Evolutionary conservation across 2,888 invertebrate genomes (phyloP).

Genomic region (Sesia apiformis): DNA sequence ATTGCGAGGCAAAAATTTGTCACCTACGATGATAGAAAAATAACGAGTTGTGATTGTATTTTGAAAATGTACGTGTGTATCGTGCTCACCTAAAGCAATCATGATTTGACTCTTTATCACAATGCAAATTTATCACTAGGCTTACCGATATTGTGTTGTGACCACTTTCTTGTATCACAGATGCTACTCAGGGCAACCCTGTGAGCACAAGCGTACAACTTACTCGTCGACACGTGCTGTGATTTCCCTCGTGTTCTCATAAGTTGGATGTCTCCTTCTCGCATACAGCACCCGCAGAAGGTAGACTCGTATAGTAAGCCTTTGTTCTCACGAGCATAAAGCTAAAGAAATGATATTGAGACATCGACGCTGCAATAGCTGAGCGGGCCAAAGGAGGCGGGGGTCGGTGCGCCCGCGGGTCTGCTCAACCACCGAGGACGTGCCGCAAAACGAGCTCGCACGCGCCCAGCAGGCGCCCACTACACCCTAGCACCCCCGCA

Average conservation of each 20-base stretch:
- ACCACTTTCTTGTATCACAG: conserved; percentile 69
- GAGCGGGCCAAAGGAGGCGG: conserved; percentile 69
- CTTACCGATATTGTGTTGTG: conserved; percentile 67
- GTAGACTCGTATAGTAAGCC: conserved; percentile 76
- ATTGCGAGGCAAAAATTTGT: not conserved
- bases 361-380: conserved; percentile 62
- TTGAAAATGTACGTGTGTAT: conserved; percentile 29
- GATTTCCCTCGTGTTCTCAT: conserved; percentile 63
- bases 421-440: conserved; percentile 52
- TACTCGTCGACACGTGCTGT: conserved; percentile 63
- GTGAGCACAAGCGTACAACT: conserved; percentile 63
- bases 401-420: conserved; percentile 53
- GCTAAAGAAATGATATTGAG: conserved; percentile 64
- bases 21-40: conserved; percentile 50
- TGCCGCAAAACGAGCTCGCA: conserved; percentile 37
- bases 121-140: conserved; percentile 63
- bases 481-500: conserved; percentile 34
- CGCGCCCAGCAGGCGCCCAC: conserved; percentile 39
- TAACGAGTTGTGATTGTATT: conserved; percentile 18
- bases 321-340: conserved; percentile 74
- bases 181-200: conserved; percentile 61
- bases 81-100: conserved; percentile 51
- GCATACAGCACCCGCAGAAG: conserved; percentile 89
- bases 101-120: conserved; percentile 49
- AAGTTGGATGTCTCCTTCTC: conserved; percentile 83